A percentile compares a stretch with the other conserved stretches of the same genome.
phyloP scores from a whole-genome alignment of 2,888 invertebrate species.

The Hyppa rectilinea region DNA sequence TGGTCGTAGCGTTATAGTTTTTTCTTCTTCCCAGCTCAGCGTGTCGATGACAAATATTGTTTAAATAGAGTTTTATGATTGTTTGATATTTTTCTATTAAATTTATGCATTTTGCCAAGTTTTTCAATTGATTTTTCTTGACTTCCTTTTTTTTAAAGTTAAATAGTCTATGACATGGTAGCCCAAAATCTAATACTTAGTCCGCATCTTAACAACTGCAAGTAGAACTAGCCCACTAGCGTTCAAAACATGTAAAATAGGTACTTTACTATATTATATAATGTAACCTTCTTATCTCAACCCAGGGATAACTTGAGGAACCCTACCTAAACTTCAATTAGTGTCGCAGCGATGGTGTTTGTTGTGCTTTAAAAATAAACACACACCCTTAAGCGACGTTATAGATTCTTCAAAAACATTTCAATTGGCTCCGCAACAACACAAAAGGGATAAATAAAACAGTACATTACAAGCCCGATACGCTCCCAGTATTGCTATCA shows the following conservation, averaged over 20 bases:
- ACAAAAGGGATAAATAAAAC: slow-evolving; percentile 43
- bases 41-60: neutral
- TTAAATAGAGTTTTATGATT: too few species aligned
- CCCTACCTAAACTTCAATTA: neutral
- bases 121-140: neutral
- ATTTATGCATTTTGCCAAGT: too few species aligned
- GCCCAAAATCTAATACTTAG: neutral
- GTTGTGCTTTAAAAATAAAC: slow-evolving; percentile 10
- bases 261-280: too few species aligned
- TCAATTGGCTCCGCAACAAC: slow-evolving; percentile 11
- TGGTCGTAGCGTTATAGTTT: neutral
- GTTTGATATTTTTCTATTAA: too few species aligned
- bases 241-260: neutral
- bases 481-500: slow-evolving; percentile 47
- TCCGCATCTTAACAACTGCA: neutral
- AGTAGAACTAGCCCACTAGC: neutral
- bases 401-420: slow-evolving; percentile 11
- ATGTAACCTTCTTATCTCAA: neutral
- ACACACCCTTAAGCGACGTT: neutral
- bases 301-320: too few species aligned
- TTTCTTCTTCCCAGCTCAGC: neutral
- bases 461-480: slow-evolving; percentile 35
- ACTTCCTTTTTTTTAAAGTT: neutral
- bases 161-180: too few species aligned
- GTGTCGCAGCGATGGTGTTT: neutral